phyloP scores from a whole-genome alignment of 2,888 invertebrate genomes.

The Anoplius nigerrimus region DNA sequence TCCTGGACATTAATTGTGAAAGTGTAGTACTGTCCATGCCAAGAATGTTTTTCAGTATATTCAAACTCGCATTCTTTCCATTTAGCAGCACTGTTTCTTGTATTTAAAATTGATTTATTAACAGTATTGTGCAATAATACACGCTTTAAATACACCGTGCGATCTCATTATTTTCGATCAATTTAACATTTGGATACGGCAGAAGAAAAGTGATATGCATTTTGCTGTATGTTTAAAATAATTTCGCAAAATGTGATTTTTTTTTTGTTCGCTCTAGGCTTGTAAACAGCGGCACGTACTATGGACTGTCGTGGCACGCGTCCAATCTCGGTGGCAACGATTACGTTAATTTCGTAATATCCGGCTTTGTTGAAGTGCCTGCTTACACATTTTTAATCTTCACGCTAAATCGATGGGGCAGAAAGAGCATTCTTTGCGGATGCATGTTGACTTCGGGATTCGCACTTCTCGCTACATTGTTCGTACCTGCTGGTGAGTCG shows the following conservation, averaged over 20 bases:
- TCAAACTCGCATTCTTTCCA: too few species aligned
- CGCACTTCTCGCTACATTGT: slow-evolving; percentile 78
- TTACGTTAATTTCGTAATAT: slow-evolving; percentile 84
- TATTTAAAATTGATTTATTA: too few species aligned
- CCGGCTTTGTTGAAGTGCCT: slow-evolving; percentile 86
- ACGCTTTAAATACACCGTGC: too few species aligned
- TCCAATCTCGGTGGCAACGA: slow-evolving; percentile 84
- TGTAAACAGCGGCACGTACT: slow-evolving; percentile 86
- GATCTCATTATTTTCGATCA: too few species aligned
- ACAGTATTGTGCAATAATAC: too few species aligned
- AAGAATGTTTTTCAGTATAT: too few species aligned
- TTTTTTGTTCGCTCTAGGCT: slow-evolving; percentile 75
- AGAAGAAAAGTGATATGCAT: too few species aligned
- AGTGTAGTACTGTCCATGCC: too few species aligned
- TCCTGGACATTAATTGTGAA: too few species aligned
- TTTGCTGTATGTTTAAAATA: too few species aligned
- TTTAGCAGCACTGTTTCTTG: background rate
- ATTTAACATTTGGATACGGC: background rate
- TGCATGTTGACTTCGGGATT: slow-evolving; percentile 82
- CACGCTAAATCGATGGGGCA: slow-evolving; percentile 83
- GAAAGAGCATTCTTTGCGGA: slow-evolving; percentile 82
- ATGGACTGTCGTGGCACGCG: slow-evolving; percentile 86
- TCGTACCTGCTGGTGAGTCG: slow-evolving; percentile 78
- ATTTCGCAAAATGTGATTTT: slow-evolving; percentile 10
- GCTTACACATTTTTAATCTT: slow-evolving; percentile 82